phyloP scores from a whole-genome alignment of 2,888 invertebrate genomes.

The Nymphalis c-album region DNA sequence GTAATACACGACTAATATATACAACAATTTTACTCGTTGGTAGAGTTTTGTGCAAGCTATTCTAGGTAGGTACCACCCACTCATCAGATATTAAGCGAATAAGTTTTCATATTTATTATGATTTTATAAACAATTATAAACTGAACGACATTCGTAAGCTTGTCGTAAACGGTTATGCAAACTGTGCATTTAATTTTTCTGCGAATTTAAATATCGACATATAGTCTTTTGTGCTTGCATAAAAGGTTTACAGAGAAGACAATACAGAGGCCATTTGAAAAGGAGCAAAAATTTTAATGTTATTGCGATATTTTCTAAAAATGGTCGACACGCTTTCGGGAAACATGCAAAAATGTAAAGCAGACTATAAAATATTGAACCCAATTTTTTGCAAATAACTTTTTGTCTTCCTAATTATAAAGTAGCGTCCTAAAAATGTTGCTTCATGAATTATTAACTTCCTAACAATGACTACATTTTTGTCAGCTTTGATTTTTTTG shows the following conservation, averaged over 20 bases:
- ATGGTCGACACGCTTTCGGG: conserved; percentile 48
- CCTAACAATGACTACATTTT: conserved; percentile 20
- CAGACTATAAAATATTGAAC: conserved; percentile 49
- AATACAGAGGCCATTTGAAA: conserved; percentile 49
- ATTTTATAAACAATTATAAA: conserved; percentile 1
- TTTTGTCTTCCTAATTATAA: conserved; percentile 49
- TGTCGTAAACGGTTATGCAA: conserved; percentile 61
- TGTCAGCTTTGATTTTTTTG: conserved; percentile 6
- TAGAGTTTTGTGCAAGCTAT: too few relatives aligned
- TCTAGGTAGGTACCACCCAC: too few relatives aligned
- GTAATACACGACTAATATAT: too few relatives aligned
- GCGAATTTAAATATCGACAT: conserved; percentile 69
- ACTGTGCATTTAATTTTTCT: conserved; percentile 55
- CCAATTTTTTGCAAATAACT: conserved; percentile 50
- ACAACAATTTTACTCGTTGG: too few relatives aligned
- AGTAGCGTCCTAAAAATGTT: conserved; percentile 45
- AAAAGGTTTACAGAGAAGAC: conserved; percentile 51
- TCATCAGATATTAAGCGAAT: too few relatives aligned
- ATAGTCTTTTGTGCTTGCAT: conserved; percentile 58
- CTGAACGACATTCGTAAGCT: conserved; percentile 18
- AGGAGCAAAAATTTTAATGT: conserved; percentile 48
- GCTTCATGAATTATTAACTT: conserved; percentile 25
- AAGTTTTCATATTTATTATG: neutral
- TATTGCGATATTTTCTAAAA: conserved; percentile 53
- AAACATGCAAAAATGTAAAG: conserved; percentile 53